Evolutionary conservation across 2,113 vertebrate species (phyloP), one percentile per base, ranked within the genome.

Genomic region (Henicopernis longicauda): DNA sequence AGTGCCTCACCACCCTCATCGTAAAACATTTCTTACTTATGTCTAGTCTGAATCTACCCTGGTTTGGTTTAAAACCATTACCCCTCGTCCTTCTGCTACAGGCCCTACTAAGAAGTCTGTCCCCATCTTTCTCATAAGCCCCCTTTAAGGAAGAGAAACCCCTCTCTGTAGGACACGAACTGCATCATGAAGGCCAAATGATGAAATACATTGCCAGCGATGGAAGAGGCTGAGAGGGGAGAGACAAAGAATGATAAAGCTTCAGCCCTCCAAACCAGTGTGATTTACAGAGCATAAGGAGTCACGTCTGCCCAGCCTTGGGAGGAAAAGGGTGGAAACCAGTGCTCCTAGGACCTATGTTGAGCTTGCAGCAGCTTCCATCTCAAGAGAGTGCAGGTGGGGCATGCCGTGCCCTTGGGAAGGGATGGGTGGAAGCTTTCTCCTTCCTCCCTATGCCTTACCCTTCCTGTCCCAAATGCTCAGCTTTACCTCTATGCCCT

Each of bases 291-390:
- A 38, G 50, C 19, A 14, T 21, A 2, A 40, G 42, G 61, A 85
- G 52, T 23, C 12, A 2, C 0, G 2, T 29, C 19, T 78, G 36
- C 38, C 55, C 52, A 6, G 13, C 2, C 0, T 5, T 62, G 25
- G 69, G 61, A 54, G 47, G 11, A 78, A n/a, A 45, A 15, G 11
- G 9, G 5, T 71, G 59, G 31, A 31, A 82, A 19, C 2, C 32
- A 32, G 6, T 3, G 1, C 4, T 62, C 11, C 36, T 58, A 36
- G 45, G 13, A 21, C 16, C 61, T 40, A 4, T 14, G 18, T 7
- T 90, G 70, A 40, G 36, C 14, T 54, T 45, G 11, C 44, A 45
- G 23, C 57, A 59, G 19, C 29, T 22, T 72, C 47, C 74, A 25
- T 27, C 42, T 47, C 52, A 55, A 29, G 17, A 72, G 36, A 34